Conservation (phyloP, 2,888 invertebrate genomes). For the Ophion ventricosus region DNA sequence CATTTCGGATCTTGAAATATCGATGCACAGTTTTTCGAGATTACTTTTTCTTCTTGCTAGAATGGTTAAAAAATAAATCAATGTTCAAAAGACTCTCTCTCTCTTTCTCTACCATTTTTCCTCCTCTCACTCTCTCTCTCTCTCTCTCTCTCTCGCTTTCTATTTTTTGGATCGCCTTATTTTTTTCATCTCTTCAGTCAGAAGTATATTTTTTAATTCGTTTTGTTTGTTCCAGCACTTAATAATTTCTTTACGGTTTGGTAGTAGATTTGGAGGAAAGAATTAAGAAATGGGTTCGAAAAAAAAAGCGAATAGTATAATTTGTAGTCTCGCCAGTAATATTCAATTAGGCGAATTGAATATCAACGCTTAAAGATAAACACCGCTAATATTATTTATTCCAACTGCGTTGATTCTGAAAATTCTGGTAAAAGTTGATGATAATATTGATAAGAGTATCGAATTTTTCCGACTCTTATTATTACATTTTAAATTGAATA, state of each 20-base stretch:
- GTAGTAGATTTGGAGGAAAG: not conserved
- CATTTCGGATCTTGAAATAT: conserved; percentile 65
- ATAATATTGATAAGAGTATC: not conserved
- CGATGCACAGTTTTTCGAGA: conserved; percentile 51
- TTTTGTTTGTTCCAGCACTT: conserved; percentile 27
- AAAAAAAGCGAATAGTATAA: not conserved
- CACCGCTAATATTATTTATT: not conserved
- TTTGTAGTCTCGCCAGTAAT: not conserved
- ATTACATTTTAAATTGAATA: not conserved
- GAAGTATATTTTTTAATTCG: conserved; percentile 15
- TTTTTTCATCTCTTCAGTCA: not conserved
- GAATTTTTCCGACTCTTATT: not conserved
- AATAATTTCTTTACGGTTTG: not conserved
- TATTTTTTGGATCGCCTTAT: conserved; percentile 7
- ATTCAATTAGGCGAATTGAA: not conserved
- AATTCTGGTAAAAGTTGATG: not conserved
- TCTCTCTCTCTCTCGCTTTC: conserved; percentile 4
- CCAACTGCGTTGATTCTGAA: not conserved
- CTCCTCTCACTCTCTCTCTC: conserved; percentile 43
- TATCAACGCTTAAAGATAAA: not conserved
- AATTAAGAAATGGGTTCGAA: not conserved
- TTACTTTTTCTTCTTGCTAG: conserved; percentile 48
- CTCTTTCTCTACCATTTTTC: conserved; percentile 48
- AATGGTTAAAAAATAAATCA: conserved; percentile 69
- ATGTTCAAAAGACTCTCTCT: conserved; percentile 74